phyloP scores from a whole-genome alignment of 1,140 invertebrate genomes.

The Drosophila asahinai region DNA sequence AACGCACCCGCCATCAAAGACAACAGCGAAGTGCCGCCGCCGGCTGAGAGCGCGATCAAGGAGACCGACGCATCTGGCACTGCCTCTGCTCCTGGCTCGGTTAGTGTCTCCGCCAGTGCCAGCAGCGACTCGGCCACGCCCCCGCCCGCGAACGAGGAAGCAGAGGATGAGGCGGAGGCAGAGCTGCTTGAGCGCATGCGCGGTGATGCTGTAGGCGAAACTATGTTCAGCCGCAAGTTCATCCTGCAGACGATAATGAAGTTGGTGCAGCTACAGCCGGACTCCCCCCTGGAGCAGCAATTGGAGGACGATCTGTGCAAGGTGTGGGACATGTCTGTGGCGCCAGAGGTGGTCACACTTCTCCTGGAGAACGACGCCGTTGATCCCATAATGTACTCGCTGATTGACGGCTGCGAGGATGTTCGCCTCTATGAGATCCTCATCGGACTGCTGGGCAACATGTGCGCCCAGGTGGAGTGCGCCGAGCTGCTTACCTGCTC shows the following conservation, averaged over 20 bases:
- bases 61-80: not conserved
- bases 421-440: slow-evolving; percentile 89
- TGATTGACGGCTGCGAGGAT: slow-evolving; percentile 85
- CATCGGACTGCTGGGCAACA: slow-evolving; percentile 90
- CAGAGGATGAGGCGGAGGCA: slow-evolving; percentile 49
- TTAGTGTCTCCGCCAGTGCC: slow-evolving; percentile 19
- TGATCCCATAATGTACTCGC: slow-evolving; percentile 86
- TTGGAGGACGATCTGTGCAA: slow-evolving; percentile 90
- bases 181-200: slow-evolving; percentile 86
- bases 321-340: slow-evolving; percentile 92
- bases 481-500: slow-evolving; percentile 85
- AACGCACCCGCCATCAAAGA: slow-evolving; percentile 3
- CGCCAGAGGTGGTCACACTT: slow-evolving; percentile 89
- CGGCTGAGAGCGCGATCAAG: slow-evolving; percentile 5
- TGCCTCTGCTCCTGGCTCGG: not conserved
- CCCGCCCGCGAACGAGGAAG: slow-evolving; percentile 38
- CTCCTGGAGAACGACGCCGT: slow-evolving; percentile 88
- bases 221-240: slow-evolving; percentile 90
- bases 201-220: slow-evolving; percentile 91
- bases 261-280: slow-evolving; percentile 79
- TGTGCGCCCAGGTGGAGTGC: slow-evolving; percentile 85
- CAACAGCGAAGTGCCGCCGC: slow-evolving; percentile 12
- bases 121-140: slow-evolving; percentile 49
- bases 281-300: slow-evolving; percentile 84
- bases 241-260: slow-evolving; percentile 89